phyloP scores from a whole-genome alignment of 2,888 invertebrate genomes.

The Sussaba pulchella region DNA sequence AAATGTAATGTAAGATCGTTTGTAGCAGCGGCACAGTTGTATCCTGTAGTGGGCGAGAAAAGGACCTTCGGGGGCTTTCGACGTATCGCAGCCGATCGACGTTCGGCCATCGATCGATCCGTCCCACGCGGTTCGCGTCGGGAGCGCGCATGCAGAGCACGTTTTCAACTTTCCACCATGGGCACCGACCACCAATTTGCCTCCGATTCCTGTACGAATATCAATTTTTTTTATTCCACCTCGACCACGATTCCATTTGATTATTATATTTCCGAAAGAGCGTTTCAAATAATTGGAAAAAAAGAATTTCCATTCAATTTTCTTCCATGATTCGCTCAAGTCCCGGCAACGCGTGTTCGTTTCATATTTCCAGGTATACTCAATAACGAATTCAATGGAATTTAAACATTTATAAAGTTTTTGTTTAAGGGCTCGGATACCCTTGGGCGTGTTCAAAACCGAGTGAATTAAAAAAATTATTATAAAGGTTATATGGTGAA shows the following conservation, averaged over 20 bases:
- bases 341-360: not conserved
- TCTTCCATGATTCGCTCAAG: too few relatives aligned
- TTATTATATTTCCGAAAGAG: constrained; percentile 34
- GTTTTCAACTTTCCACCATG: constrained; percentile 71
- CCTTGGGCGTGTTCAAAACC: too few relatives aligned
- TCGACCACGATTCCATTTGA: constrained; percentile 44
- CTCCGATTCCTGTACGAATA: constrained; percentile 60
- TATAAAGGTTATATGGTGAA: too few relatives aligned
- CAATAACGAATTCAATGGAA: too few relatives aligned
- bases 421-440: too few relatives aligned
- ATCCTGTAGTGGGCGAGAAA: too few relatives aligned
- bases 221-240: constrained; percentile 55
- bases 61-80: constrained; percentile 52
- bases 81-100: constrained; percentile 67
- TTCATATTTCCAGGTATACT: not conserved
- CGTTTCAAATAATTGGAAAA: not conserved
- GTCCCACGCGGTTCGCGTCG: constrained; percentile 10
- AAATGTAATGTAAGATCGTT: constrained; percentile 75
- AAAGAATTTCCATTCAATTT: constrained; percentile 3
- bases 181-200: constrained; percentile 64
- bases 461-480: too few relatives aligned
- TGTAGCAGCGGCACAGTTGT: constrained; percentile 35
- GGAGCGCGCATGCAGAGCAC: constrained; percentile 65
- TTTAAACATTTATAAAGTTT: too few relatives aligned
- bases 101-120: constrained; percentile 68